Percentiles rank a stretch among this genome's conserved stretches.
Evolutionary conservation across 2,888 invertebrate species (phyloP).

Genomic region (Erebia palarica): DNA sequence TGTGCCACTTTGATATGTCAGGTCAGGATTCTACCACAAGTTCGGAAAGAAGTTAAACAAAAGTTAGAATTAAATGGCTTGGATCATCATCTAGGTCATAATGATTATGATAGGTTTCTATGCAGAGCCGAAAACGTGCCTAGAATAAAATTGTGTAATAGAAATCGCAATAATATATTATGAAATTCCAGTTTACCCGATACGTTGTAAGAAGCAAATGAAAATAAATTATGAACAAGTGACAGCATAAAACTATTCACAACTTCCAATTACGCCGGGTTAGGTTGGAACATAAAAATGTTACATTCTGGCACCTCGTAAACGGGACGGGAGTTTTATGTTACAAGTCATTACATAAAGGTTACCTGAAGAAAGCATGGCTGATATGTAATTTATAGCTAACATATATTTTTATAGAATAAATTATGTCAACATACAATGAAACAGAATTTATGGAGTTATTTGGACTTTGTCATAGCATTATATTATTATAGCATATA

Average conservation of each 20-base stretch:
- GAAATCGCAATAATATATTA: not conserved
- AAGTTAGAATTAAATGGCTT: no score
- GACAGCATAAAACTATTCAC: slow-evolving; percentile 34
- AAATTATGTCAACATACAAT: slow-evolving; percentile 1
- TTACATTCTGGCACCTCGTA: slow-evolving; percentile 36
- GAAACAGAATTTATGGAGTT: no score
- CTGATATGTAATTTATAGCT: slow-evolving; percentile 9
- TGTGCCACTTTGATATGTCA: no score
- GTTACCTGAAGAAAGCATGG: slow-evolving; percentile 26
- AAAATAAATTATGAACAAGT: slow-evolving; percentile 28
- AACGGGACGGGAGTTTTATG: slow-evolving; percentile 34
- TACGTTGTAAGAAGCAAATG: not conserved
- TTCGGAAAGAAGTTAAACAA: no score
- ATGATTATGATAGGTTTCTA: no score
- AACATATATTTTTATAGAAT: not conserved
- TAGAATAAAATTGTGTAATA: not conserved
- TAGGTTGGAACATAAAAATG: slow-evolving; percentile 31
- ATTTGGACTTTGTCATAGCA: not conserved
- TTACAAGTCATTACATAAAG: slow-evolving; percentile 30
- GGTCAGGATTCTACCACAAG: no score
- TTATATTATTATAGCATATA: no score
- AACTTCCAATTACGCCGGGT: slow-evolving; percentile 33
- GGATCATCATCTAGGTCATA: no score
- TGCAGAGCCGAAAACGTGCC: not conserved
- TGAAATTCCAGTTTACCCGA: not conserved